A percentile compares a stretch with the other conserved stretches of the same genome.
Conservation (phyloP, 2,113 vertebrate genomes). For the Nannospalax galili region DNA sequence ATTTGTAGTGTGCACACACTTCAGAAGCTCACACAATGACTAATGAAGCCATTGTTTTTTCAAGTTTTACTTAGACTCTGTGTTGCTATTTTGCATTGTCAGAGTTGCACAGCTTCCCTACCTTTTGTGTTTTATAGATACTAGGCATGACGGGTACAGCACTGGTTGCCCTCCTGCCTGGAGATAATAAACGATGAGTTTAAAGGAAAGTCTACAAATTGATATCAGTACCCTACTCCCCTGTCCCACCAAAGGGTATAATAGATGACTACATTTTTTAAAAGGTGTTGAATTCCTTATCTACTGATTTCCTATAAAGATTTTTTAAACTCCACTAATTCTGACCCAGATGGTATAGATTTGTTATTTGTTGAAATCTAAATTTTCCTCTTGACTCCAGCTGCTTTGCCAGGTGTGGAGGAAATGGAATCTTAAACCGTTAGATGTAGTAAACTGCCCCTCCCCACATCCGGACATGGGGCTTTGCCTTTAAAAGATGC, state of each 20-base stretch:
- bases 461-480: too few species aligned
- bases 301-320: not conserved
- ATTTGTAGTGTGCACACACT: not conserved
- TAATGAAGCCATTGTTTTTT: not conserved
- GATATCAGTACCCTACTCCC: not conserved
- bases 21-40: not conserved
- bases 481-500: constrained; percentile 17
- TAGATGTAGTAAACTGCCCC: not conserved
- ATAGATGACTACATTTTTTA: too few species aligned
- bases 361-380: not conserved
- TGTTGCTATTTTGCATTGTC: not conserved
- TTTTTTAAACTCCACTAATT: not conserved
- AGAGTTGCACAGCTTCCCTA: not conserved
- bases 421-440: not conserved
- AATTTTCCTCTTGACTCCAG: not conserved
- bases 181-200: not conserved
- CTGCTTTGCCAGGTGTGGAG: not conserved
- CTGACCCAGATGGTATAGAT: not conserved
- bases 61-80: not conserved
- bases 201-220: not conserved
- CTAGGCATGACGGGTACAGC: not conserved
- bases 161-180: not conserved
- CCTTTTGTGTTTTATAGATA: not conserved
- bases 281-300: not conserved
- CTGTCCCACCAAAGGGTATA: too few species aligned